A percentile compares a stretch with the other conserved stretches of the same genome.
These are phyloP conservation scores for Alligator mississippiensis DNA, from an alignment of 2,113 vertebrate genomes.

Conservation along the genomic window DNA sequence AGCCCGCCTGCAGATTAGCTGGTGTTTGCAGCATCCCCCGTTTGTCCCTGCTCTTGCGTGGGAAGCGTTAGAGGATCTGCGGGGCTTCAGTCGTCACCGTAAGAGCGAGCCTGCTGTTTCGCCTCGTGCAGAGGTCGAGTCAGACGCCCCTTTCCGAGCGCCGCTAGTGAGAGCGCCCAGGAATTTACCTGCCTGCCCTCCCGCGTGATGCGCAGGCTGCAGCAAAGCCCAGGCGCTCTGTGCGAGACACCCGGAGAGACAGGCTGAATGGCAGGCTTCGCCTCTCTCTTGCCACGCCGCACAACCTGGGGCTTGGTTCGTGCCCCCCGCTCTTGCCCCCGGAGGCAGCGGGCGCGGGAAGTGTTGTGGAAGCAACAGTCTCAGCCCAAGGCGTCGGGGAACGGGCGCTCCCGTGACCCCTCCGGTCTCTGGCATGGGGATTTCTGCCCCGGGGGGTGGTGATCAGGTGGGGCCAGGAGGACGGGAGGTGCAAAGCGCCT, in stretches of 20 bases:
- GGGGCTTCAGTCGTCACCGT: neutral
- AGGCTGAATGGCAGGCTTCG: constrained; percentile 50
- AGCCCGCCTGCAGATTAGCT: neutral
- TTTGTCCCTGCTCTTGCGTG: neutral
- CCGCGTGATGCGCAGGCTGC: constrained; percentile 19
- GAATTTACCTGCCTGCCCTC: constrained; percentile 36
- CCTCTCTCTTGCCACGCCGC: neutral
- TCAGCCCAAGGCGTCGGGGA: neutral
- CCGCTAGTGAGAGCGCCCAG: constrained; percentile 55
- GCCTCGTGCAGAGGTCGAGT: constrained; percentile 26
- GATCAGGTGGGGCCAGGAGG: neutral
- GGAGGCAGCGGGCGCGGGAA: neutral
- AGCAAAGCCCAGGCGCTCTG: constrained; percentile 66
- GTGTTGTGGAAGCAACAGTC: neutral
- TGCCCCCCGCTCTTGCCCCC: constrained; percentile 55
- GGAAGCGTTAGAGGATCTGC: neutral
- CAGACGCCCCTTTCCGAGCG: constrained; percentile 40
- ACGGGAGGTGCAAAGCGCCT: neutral
- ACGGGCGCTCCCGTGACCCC: neutral
- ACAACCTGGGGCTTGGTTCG: constrained; percentile 22
- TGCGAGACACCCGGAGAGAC: constrained; percentile 54
- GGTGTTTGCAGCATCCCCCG: neutral
- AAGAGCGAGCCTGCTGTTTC: constrained; percentile 63
- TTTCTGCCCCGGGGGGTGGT: neutral
- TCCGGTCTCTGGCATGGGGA: neutral